A percentile compares a stretch with the other conserved stretches of the same genome.
Conservation (phyloP, 2,888 invertebrate species). For the Achlya flavicornis region DNA sequence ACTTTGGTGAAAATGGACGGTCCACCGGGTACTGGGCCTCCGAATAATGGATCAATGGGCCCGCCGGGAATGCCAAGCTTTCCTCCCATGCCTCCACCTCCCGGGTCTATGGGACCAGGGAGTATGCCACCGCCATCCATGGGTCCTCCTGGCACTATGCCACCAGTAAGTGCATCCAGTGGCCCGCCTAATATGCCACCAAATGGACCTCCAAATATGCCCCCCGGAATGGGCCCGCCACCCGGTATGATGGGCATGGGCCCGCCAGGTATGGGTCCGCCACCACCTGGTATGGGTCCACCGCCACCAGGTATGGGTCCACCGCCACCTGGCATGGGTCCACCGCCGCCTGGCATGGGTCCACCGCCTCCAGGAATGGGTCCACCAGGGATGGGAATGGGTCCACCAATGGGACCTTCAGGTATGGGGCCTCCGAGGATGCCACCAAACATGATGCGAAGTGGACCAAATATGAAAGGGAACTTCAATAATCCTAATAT, state of each 20-base stretch:
- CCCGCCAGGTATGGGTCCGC: constrained; percentile 43
- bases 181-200: constrained; percentile 44
- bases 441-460: constrained; percentile 69
- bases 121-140: constrained; percentile 47
- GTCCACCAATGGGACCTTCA: constrained; percentile 55
- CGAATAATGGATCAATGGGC: constrained; percentile 60
- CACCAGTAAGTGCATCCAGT: constrained; percentile 52
- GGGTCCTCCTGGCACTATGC: constrained; percentile 64
- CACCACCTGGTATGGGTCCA: constrained; percentile 39
- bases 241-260: constrained; percentile 44
- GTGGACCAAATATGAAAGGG: constrained; percentile 59
- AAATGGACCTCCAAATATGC: constrained; percentile 34
- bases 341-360: constrained; percentile 43
- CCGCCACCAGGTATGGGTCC: constrained; percentile 40
- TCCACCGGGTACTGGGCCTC: constrained; percentile 70
- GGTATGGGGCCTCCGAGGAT: constrained; percentile 67
- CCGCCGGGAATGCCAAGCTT: constrained; percentile 63
- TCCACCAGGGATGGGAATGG: constrained; percentile 44
- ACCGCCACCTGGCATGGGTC: constrained; percentile 37
- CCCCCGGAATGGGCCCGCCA: constrained; percentile 43
- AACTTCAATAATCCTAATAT: constrained; percentile 62
- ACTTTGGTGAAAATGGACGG: constrained; percentile 61
- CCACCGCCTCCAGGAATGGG: constrained; percentile 55
- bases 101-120: constrained; percentile 55
- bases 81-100: constrained; percentile 66